Percentiles rank a stretch among this genome's conserved stretches.
Conservation (phyloP, 2,113 vertebrate species). For the Datnioides undecimradiatus region DNA sequence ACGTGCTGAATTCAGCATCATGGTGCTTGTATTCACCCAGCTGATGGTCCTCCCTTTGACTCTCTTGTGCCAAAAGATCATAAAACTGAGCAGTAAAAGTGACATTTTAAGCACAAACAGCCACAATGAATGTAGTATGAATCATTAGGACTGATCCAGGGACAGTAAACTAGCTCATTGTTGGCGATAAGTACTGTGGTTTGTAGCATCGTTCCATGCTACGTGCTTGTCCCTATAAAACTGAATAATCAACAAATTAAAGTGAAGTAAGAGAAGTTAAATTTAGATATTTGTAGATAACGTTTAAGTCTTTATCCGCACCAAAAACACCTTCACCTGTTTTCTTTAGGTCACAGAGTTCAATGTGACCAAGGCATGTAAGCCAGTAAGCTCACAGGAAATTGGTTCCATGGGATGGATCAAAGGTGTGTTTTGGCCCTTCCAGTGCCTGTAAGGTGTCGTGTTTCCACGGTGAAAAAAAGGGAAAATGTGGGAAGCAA, state of each 20-base stretch:
- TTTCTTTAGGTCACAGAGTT: neutral
- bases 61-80: constrained; percentile 14
- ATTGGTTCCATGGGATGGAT: constrained; percentile 17
- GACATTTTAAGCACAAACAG: constrained; percentile 33
- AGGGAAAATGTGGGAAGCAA: constrained; percentile 14
- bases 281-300: too few relatives aligned
- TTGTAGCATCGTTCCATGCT: too few relatives aligned
- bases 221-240: neutral
- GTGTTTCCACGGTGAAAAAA: constrained; percentile 19
- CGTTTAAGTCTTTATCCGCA: neutral
- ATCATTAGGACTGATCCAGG: constrained; percentile 29
- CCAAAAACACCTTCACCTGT: neutral
- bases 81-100: constrained; percentile 57
- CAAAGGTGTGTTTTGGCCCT: constrained; percentile 31
- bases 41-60: constrained; percentile 40
- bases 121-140: constrained; percentile 37
- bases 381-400: constrained; percentile 1
- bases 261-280: neutral
- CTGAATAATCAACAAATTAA: neutral
- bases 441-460: constrained; percentile 13
- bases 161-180: neutral
- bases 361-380: neutral
- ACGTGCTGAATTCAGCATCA: neutral
- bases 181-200: neutral
- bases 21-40: neutral